Percentiles rank a stretch among this genome's conserved stretches.
Evolutionary conservation across 2,113 vertebrate species (phyloP).

Genomic region (Chauna torquata): DNA sequence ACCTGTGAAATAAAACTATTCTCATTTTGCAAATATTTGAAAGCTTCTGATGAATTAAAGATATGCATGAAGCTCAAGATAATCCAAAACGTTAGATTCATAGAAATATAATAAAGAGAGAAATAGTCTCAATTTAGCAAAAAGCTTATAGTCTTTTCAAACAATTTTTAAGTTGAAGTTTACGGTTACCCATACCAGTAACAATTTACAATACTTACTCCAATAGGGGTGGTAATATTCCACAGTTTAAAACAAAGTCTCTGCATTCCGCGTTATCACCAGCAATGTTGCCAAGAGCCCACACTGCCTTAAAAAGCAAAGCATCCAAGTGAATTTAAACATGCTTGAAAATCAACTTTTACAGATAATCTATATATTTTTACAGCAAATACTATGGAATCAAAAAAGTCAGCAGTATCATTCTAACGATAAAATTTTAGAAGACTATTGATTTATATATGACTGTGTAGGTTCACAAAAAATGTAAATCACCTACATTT

Average conservation of each 20-base stretch:
- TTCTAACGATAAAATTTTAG: neutral
- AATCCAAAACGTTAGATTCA: neutral
- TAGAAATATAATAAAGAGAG: neutral
- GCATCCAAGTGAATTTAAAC: neutral
- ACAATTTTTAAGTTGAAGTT: neutral
- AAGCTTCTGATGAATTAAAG: neutral
- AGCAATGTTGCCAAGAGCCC: conserved; percentile 93
- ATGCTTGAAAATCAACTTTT: neutral
- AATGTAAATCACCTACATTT: neutral
- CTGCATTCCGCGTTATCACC: conserved; percentile 94
- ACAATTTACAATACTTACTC: conserved; percentile 81
- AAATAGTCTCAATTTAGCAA: neutral
- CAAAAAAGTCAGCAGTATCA: neutral
- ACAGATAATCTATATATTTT: neutral
- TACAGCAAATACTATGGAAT: neutral
- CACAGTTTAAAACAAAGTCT: conserved; percentile 92
- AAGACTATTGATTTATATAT: neutral
- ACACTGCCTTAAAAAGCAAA: conserved; percentile 85
- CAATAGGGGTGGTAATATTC: conserved; percentile 89
- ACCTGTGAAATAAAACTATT: neutral
- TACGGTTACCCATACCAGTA: neutral
- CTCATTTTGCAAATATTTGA: neutral
- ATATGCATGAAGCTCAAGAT: neutral
- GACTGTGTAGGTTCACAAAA: too few species aligned
- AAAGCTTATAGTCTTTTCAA: neutral